Evolutionary conservation across 2,797 vertebrate genomes (phyloP), one percentile per base, ranked within the genome.

Genomic region (Sebastes iracundus): DNA sequence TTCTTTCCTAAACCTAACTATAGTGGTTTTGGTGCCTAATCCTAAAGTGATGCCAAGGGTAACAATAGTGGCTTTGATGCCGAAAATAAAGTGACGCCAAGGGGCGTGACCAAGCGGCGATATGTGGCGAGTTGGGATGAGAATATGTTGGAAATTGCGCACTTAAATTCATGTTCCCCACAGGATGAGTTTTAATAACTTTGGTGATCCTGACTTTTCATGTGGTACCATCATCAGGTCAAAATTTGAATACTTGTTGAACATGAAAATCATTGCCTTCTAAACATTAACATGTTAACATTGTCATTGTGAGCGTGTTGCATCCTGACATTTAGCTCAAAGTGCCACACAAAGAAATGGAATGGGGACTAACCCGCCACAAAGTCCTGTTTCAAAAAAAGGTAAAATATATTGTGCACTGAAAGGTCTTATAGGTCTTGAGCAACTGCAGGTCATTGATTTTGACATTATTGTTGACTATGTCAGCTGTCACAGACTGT

Each of bases 201-300:
- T 59, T 13, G 10, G 22, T 71, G 55, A 52, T 30, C 8, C 20
- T 11, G 20, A 46, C 7, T 46, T n/a, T 10, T 22, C 7, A 42
- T 28, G 2, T 58, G 32, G 22, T 38, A 7, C 1, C 30, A 16
- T 65, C 7, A 46, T 65, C n/a, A 42, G 14, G 14, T 42, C 14
- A 42, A 42, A 0, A 42, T 42, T 42, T 0, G 0, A 0, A 42
- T 16, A 42, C 14, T 42, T 42, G 0, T 0, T 42, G 38, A 42
- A 16, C 38, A 42, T 42, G 38, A 0, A 16, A 33, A 38, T 13
- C 4, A 25, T 64, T 42, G 22, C 4, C 28, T 33, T 58, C 4
- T 20, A 56, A 70, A 58, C 32, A 38, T 38, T 9, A 56, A 1
- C 14, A 35, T 35, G 14, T 18, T 12, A 2, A 32, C 10, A 30